Evolutionary conservation across 1,140 invertebrate genomes (phyloP), one percentile per base, ranked within the genome.

Genomic region (Drosophila novamexicana): DNA sequence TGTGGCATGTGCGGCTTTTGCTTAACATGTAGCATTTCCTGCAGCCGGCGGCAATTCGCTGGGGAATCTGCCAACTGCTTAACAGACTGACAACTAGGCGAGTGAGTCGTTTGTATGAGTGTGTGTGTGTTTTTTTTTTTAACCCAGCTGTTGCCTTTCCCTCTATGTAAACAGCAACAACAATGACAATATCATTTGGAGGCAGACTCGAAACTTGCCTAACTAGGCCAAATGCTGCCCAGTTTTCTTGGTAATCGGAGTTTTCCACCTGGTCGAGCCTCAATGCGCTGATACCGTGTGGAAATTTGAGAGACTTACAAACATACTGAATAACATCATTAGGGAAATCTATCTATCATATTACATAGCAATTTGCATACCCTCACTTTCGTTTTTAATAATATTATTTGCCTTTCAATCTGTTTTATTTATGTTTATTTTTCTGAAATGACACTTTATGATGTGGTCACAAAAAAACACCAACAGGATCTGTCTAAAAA

Each of bases 51-150:
- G 84, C 68, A 53, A 58, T 73, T 68, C 71, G 80, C 47, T 62
- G 44, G 63, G 65, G 69, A 86, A 69, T 78, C 68, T 74, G 53
- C 76, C 75, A 79, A 66, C 82, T 83, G 84, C 62, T 73, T 81
- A 79, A 81, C 82, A 64, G 79, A 77, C 83, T 86, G 83, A 86
- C 82, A 86, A 88, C 79, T 67, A 75, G 85, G 65, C 67, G 57
- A 50, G 54, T 14, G 53, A 81, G 78, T 50, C 66, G 62, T 59
- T 44, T 50, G 10, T 39, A 32, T 40, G 22, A 9, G 14, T 59
- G 7, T 45, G 14, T 49, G 5, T 44, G 7, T 39, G 8, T 50
- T 50, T 54, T n/a, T 36, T 10, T 45, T 12, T 45, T n/a, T 42
- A 14, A 47, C 12, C 14, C 16, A 18, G 16, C 16, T 52, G 29